phyloP scores from a whole-genome alignment of 2,797 vertebrate genomes.

The Rhinichthys osculus region DNA sequence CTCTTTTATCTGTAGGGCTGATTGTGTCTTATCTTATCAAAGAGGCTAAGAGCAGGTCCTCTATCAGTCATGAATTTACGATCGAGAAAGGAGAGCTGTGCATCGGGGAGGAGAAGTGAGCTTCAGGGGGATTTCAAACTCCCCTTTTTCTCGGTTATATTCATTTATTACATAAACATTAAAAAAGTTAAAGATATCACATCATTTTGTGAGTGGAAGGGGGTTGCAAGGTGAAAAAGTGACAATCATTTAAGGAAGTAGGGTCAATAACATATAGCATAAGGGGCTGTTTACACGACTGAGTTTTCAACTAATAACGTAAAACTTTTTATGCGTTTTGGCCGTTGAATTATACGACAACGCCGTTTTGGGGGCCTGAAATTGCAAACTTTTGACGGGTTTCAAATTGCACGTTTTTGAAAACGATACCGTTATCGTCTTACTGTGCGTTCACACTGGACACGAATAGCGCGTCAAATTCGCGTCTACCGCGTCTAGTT shows the following conservation, averaged over 20 bases:
- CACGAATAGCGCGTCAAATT: too few species aligned
- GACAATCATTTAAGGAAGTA: background rate
- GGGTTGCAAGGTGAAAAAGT: background rate
- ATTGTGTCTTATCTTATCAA: conserved; percentile 62
- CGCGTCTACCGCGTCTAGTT: too few species aligned
- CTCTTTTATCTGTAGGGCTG: conserved; percentile 54
- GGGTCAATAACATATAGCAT: background rate
- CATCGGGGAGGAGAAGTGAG: background rate
- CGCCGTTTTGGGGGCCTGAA: background rate
- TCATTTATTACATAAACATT: background rate
- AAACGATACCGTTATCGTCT: too few species aligned
- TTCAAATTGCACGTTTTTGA: background rate
- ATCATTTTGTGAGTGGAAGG: background rate
- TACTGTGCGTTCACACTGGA: too few species aligned
- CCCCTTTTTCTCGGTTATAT: background rate
- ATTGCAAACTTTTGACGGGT: background rate
- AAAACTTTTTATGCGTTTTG: background rate
- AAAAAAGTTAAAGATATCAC: background rate
- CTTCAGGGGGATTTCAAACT: conserved; percentile 27
- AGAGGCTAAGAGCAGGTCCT: conserved; percentile 33
- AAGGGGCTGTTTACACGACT: background rate
- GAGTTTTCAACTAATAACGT: too few species aligned
- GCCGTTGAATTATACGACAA: background rate
- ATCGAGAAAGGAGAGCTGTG: conserved; percentile 11
- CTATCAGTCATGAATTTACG: conserved; percentile 46